Percentiles rank a stretch among this genome's conserved stretches.
Conservation (phyloP, 37 sponge, comb jelly and placozoan genomes). For the Amphimedon queenslandica region DNA sequence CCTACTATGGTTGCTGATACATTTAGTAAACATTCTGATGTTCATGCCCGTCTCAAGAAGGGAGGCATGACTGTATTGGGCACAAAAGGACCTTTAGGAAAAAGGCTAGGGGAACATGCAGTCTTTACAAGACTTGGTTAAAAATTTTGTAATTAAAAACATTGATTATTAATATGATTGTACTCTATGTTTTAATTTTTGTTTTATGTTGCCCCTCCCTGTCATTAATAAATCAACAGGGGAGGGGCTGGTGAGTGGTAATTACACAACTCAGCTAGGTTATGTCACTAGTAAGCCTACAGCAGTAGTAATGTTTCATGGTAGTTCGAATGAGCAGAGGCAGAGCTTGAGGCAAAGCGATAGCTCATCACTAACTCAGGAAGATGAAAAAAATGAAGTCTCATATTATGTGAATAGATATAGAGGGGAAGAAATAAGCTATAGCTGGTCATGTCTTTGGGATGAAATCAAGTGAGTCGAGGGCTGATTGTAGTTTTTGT, state of each 20-base stretch:
- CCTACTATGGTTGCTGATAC: neutral
- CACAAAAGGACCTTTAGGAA: slow-evolving; percentile 21
- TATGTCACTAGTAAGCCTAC: too few relatives aligned
- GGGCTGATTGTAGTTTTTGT: too few relatives aligned
- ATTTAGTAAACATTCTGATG: neutral
- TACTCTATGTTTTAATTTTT: too few relatives aligned
- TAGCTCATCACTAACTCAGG: neutral
- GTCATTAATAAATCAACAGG: too few relatives aligned
- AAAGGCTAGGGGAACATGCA: slow-evolving; percentile 29
- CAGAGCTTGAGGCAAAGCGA: too few relatives aligned
- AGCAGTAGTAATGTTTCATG: too few relatives aligned
- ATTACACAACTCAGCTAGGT: too few relatives aligned
- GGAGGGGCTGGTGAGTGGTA: too few relatives aligned
- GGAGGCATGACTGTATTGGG: neutral
- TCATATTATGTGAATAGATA: neutral
- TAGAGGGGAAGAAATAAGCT: slow-evolving; percentile 1
- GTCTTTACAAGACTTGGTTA: slow-evolving; percentile 39
- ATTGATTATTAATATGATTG: too few relatives aligned
- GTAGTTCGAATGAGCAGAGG: too few relatives aligned
- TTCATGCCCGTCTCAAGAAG: slow-evolving; percentile 1
- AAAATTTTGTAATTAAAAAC: too few relatives aligned
- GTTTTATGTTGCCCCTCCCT: too few relatives aligned
- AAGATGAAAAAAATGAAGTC: neutral
- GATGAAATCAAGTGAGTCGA: slow-evolving; percentile 69
- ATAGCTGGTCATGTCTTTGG: slow-evolving; percentile 58